A percentile compares a stretch with the other conserved stretches of the same genome.
Evolutionary conservation across 53 echinoderm and acorn worm species (phyloP).

Genomic region (Echinometra lucunter): DNA sequence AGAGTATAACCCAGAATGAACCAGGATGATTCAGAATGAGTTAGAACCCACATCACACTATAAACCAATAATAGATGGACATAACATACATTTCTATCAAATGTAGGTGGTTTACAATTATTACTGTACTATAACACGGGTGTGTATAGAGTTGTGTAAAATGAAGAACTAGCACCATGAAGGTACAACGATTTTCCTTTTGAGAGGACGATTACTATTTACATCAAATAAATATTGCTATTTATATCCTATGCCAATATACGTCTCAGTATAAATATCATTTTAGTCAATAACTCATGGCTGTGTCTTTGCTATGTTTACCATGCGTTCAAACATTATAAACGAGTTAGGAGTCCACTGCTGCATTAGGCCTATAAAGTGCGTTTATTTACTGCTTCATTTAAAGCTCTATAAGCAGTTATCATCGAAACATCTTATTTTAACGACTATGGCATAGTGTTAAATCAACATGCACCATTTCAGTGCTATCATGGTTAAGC

Average conservation of each 20-base stretch:
- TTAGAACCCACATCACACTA: too few species aligned
- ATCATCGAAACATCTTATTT: too few species aligned
- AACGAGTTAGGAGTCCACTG: too few species aligned
- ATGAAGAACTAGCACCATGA: background rate
- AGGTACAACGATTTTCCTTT: background rate
- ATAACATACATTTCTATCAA: background rate
- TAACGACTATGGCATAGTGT: background rate
- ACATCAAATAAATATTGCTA: too few species aligned
- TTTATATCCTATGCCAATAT: background rate
- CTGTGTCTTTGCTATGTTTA: background rate
- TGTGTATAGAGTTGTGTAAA: too few species aligned
- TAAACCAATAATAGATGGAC: too few species aligned
- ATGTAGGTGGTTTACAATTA: background rate
- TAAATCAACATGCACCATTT: background rate
- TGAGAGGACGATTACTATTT: background rate
- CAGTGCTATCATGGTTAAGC: background rate
- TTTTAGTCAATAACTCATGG: background rate
- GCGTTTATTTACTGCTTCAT: background rate
- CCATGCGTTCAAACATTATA: background rate
- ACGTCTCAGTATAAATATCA: background rate
- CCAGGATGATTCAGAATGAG: too few species aligned
- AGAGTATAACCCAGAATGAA: too few species aligned
- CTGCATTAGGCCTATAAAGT: background rate
- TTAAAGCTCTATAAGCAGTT: background rate
- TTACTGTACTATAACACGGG: too few species aligned